Percentiles rank a stretch among this genome's conserved stretches.
Evolutionary conservation across 2,888 invertebrate genomes (phyloP).

Genomic region (Phyllotreta cruciferae): DNA sequence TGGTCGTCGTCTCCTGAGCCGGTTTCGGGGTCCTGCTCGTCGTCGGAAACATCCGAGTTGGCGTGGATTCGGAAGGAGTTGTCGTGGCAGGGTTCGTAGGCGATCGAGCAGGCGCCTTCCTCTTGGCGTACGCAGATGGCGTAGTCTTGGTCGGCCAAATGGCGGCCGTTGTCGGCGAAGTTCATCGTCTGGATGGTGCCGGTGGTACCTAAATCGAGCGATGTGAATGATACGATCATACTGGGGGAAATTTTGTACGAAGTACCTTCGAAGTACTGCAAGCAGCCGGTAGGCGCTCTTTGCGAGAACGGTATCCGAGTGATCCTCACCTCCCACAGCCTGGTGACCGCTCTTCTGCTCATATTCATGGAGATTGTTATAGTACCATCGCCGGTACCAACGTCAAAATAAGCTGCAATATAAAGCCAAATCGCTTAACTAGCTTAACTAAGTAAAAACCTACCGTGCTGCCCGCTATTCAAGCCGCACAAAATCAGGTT

Average conservation of each 20-base stretch:
- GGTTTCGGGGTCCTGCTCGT: constrained; percentile 20
- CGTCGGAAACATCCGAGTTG: constrained; percentile 35
- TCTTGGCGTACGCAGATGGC: constrained; percentile 77
- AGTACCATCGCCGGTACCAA: constrained; percentile 63
- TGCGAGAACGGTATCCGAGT: constrained; percentile 79
- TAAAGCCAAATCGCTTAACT: too few species aligned
- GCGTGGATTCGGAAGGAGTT: constrained; percentile 80
- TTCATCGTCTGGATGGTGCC: constrained; percentile 79
- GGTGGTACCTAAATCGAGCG: constrained; percentile 44
- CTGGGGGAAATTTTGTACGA: too few species aligned
- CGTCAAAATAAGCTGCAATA: constrained; percentile 74
- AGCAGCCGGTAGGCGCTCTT: constrained; percentile 78
- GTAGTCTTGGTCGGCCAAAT: constrained; percentile 81
- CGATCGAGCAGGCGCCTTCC: constrained; percentile 74
- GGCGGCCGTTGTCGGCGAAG: constrained; percentile 82
- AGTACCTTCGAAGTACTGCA: constrained; percentile 72
- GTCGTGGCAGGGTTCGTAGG: constrained; percentile 77
- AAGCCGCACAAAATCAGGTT: constrained; percentile 77
- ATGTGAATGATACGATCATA: too few species aligned
- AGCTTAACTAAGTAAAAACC: constrained; percentile 40
- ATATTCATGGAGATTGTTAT: constrained; percentile 65
- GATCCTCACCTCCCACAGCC: constrained; percentile 81
- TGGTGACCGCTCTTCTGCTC: constrained; percentile 68
- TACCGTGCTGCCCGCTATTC: constrained; percentile 85
- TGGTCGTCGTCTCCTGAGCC: constrained; percentile 34